Conservation (phyloP, 2,888 invertebrate genomes). For the Brachyptera putata region DNA sequence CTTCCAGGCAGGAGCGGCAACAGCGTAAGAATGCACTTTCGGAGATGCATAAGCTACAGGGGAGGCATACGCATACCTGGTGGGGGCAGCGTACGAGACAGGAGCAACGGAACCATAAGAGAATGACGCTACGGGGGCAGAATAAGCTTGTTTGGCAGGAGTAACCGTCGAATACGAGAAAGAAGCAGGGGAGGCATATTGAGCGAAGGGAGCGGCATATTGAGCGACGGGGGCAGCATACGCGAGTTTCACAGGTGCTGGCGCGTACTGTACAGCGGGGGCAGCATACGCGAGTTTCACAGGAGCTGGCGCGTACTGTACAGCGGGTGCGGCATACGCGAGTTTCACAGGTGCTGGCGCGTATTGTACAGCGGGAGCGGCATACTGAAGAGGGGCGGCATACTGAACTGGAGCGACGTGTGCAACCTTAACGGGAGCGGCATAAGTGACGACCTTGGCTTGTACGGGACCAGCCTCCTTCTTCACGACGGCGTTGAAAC, state of each 20-base stretch:
- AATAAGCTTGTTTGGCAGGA: slow-evolving; percentile 21
- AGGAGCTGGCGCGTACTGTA: slow-evolving; percentile 36
- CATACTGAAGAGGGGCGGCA: slow-evolving; percentile 34
- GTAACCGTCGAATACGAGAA: no score
- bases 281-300: slow-evolving; percentile 15
- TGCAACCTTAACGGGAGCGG: slow-evolving; percentile 35
- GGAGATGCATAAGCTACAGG: slow-evolving; percentile 7
- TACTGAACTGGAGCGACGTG: slow-evolving; percentile 38
- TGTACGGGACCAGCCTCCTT: slow-evolving; percentile 41
- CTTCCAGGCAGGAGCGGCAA: slow-evolving; percentile 20
- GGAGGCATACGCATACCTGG: slow-evolving; percentile 8
- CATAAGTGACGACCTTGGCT: background rate
- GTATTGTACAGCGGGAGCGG: slow-evolving; percentile 38
- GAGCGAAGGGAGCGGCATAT: slow-evolving; percentile 23
- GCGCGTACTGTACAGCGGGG: slow-evolving; percentile 24
- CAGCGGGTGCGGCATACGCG: slow-evolving; percentile 32
- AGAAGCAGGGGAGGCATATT: slow-evolving; percentile 27
- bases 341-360: slow-evolving; percentile 39
- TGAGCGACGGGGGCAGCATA: slow-evolving; percentile 23
- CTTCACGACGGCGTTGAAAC: slow-evolving; percentile 30
- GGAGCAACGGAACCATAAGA: slow-evolving; percentile 24
- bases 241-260: slow-evolving; percentile 38
- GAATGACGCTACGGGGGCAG: slow-evolving; percentile 13
- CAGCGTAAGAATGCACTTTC: background rate
- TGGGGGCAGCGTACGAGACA: slow-evolving; percentile 22